Base-by-base conservation (phyloP, 2,888 invertebrate genomes). In the Epinotia brunnichana region DNA sequence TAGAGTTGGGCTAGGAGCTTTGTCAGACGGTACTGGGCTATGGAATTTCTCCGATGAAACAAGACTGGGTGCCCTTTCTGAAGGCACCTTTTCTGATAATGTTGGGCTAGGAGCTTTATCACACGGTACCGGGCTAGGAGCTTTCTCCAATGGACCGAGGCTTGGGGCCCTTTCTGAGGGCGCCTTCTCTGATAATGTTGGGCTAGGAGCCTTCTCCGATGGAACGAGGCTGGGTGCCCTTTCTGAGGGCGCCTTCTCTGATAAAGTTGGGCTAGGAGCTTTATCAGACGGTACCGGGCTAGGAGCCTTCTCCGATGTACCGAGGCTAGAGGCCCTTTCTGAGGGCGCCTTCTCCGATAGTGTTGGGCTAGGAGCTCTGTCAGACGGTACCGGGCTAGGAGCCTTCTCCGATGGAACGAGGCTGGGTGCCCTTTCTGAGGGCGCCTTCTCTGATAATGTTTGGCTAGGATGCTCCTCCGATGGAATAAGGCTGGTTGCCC, bases 161-260 rank as follows among this genome's bases (percentile, higher is more conserved):
- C 67, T 67, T 0, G 44, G 44, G 3, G 56, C 57, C 15, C 54
- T 62, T 4, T 73, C 73, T 3, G 21, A 17, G 24, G 70, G 72
- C 3, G 64, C 17, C 10, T 69, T 61, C 0, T 62, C 61, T 0
- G 54, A 51, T 1, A 0, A 11, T n/a, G n/a, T 24, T 17, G 17
- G 57, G n/a, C 57, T 75, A 9, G 19, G 41, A 3, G 61, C 21
- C 7, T 71, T 74, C 1, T 70, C 74, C 0, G 63, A 56, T 0
- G 76, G 70, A 13, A 13, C 74, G 17, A 69, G 76, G 41, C 72
- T 77, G 9, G 57, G 17, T 9, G 29, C 19, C 44, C 76, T 75
- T 21, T 77, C 76, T 10, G 17, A n/a, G 29, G 71, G 69, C 3
- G 3, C 69, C 13, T 71, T 76, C 13, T 57, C 15, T 17, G 57